Percentiles rank a stretch among this genome's conserved stretches.
Conservation (phyloP, 2,888 invertebrate species). For the Cryptus armator region DNA sequence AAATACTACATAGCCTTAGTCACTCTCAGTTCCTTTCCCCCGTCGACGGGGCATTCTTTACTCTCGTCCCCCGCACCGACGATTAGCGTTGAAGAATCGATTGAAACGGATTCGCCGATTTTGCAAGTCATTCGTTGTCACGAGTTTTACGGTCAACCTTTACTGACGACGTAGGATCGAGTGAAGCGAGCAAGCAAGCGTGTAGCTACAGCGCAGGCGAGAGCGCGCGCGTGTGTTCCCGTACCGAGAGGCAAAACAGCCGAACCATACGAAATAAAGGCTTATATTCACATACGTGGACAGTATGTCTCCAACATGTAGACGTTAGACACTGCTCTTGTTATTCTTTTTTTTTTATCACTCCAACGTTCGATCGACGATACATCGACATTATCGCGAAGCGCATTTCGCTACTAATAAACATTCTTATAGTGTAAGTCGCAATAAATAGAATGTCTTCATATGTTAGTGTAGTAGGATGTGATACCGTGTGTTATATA, state of each 20-base stretch:
- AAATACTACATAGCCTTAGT: neutral
- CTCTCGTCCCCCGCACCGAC: conserved; percentile 24
- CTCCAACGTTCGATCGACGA: conserved; percentile 18
- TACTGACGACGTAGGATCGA: conserved; percentile 3
- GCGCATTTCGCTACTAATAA: neutral
- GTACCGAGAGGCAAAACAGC: neutral
- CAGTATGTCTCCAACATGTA: conserved; percentile 26
- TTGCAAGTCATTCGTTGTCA: conserved; percentile 77
- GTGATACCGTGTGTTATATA: no score
- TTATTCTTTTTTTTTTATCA: neutral
- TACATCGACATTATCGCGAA: neutral
- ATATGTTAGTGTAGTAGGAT: neutral
- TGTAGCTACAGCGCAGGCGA: conserved; percentile 1
- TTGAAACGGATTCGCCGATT: conserved; percentile 71
- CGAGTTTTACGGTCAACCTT: conserved; percentile 74
- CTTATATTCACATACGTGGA: neutral
- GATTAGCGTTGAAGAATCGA: conserved; percentile 62
- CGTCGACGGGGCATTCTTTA: neutral
- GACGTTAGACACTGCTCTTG: conserved; percentile 6
- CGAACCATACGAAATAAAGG: neutral
- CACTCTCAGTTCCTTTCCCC: neutral
- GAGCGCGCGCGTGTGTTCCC: conserved; percentile 6
- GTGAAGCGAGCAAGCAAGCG: neutral
- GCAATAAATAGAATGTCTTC: neutral
- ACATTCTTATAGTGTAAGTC: conserved; percentile 3